A percentile compares a stretch with the other conserved stretches of the same genome.
Evolutionary conservation across 1,140 invertebrate genomes (phyloP).

Genomic region (Conopomorpha cramerella): DNA sequence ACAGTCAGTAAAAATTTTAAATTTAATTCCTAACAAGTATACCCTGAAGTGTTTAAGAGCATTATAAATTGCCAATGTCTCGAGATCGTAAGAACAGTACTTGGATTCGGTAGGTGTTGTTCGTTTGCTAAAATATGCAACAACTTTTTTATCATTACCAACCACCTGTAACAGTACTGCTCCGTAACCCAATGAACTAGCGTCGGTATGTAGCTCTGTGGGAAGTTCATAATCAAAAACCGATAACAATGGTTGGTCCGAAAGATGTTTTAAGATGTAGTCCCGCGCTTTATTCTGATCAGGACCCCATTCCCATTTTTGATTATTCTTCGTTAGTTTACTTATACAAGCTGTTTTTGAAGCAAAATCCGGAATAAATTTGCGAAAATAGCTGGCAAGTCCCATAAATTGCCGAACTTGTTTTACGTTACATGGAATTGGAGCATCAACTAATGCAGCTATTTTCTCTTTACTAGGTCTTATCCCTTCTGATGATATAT

Average conservation of each 20-base stretch:
- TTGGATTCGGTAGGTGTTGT: not conserved
- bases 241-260: not conserved
- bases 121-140: not conserved
- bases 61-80: not conserved
- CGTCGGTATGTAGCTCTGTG: not conserved
- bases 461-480: not conserved
- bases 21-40: not conserved
- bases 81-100: not conserved
- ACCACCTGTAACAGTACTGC: not conserved
- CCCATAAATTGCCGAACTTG: not conserved
- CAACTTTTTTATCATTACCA: not conserved
- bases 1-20: not conserved
- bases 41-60: not conserved
- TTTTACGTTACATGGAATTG: not conserved
- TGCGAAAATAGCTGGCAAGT: not conserved
- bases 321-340: not conserved
- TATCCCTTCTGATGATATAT: not conserved
- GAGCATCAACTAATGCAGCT: not conserved
- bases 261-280: not conserved
- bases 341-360: not conserved
- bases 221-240: not conserved
- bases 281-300: not conserved
- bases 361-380: not conserved
- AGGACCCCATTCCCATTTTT: not conserved
- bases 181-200: not conserved